Conservation (phyloP, 1,140 invertebrate species). For the Drosophila suzukii region DNA sequence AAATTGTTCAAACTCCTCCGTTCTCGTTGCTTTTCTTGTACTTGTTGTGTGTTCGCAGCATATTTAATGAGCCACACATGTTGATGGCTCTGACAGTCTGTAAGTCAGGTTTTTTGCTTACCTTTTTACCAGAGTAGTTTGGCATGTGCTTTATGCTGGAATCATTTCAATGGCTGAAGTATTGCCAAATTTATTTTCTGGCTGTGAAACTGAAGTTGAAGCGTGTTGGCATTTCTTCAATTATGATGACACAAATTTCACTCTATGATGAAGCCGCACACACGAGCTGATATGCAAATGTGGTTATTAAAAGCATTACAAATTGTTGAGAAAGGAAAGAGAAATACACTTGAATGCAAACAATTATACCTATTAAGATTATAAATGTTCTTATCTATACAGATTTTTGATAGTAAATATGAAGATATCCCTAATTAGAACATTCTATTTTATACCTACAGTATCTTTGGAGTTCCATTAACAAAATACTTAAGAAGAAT, state of each 20-base stretch:
- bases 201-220: slow-evolving; percentile 12
- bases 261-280: slow-evolving; percentile 27
- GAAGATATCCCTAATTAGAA: too few relatives aligned
- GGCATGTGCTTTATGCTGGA: slow-evolving; percentile 45
- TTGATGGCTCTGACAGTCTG: slow-evolving; percentile 45
- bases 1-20: slow-evolving; percentile 69
- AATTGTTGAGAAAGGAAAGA: slow-evolving; percentile 4
- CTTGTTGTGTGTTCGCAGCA: slow-evolving; percentile 63
- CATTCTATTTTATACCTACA: too few relatives aligned
- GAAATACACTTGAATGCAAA: slow-evolving; percentile 5
- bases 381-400: neutral
- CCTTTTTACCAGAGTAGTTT: slow-evolving; percentile 15
- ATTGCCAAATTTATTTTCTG: slow-evolving; percentile 63
- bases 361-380: neutral
- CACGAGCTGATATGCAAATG: slow-evolving; percentile 29
- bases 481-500: too few relatives aligned
- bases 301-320: slow-evolving; percentile 32
- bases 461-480: too few relatives aligned
- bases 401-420: too few relatives aligned
- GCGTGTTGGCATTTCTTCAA: slow-evolving; percentile 58
- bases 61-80: slow-evolving; percentile 78
- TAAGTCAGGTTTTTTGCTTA: slow-evolving; percentile 38
- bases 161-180: slow-evolving; percentile 26
- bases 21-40: slow-evolving; percentile 32
- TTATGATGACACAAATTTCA: slow-evolving; percentile 66